Evolutionary conservation across 2,113 vertebrate species (phyloP).

Genomic region (Capreolus pygargus): DNA sequence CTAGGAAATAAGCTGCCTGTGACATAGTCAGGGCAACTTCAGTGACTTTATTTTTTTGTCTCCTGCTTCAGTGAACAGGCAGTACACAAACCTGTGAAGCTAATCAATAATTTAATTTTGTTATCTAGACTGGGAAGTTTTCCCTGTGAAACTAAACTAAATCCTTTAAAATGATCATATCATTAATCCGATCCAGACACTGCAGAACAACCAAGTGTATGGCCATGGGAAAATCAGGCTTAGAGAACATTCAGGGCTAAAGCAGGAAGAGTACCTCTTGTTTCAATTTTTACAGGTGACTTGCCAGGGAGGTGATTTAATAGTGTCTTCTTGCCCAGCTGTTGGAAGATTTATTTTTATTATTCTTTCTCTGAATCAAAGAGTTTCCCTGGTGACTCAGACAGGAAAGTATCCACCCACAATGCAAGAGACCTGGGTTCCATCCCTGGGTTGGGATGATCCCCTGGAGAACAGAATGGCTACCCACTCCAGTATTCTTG

Average conservation of each 20-base stretch:
- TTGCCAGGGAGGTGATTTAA: neutral
- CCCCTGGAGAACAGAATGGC: neutral
- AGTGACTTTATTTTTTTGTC: neutral
- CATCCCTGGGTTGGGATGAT: neutral
- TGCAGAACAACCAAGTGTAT: neutral
- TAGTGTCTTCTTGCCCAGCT: neutral
- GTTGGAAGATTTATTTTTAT: neutral
- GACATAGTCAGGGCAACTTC: neutral
- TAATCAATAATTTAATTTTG: neutral
- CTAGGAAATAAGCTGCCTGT: slow-evolving; percentile 19
- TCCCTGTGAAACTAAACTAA: neutral
- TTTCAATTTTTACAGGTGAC: neutral
- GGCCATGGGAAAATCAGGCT: neutral
- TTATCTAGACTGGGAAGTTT: neutral
- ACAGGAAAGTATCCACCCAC: neutral
- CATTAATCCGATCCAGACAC: neutral
- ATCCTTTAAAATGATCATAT: neutral
- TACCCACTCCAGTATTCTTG: neutral
- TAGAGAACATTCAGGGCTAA: neutral
- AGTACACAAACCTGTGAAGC: neutral
- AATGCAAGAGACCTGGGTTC: neutral
- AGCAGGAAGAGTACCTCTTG: neutral
- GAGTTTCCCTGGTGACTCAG: neutral
- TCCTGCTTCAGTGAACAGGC: neutral
- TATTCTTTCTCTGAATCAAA: neutral